These are phyloP conservation scores for Panthera uncia DNA, from an alignment of 2,113 vertebrate genomes.

Conservation along the genomic window DNA sequence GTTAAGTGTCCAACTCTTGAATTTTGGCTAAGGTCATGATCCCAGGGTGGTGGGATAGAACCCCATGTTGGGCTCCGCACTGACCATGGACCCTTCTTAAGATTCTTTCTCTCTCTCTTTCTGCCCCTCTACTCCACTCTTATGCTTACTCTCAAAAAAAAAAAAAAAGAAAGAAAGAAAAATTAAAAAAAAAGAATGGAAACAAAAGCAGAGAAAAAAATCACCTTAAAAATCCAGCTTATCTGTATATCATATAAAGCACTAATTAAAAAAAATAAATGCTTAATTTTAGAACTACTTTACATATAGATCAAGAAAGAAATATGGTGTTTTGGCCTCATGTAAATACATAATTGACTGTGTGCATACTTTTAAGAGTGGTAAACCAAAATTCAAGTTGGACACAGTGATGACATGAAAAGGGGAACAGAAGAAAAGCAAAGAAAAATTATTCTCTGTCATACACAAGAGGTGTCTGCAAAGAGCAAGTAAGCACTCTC, in stretches of 20 bases:
- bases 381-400: not conserved
- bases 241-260: not conserved
- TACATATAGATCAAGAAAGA: not conserved
- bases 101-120: too few relatives aligned
- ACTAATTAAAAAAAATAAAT: conserved; percentile 13
- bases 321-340: not conserved
- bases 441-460: not conserved
- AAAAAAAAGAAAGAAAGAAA: too few relatives aligned
- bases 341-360: not conserved
- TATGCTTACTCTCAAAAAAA: too few relatives aligned
- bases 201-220: not conserved
- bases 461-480: not conserved
- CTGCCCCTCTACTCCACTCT: too few relatives aligned
- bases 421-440: not conserved
- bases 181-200: not conserved
- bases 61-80: too few relatives aligned
- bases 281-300: not conserved
- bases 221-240: not conserved
- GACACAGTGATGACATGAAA: not conserved
- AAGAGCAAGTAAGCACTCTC: not conserved
- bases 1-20: too few relatives aligned
- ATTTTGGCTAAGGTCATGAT: too few relatives aligned
- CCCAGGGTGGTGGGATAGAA: too few relatives aligned
- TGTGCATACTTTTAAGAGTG: not conserved
- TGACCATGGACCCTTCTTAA: too few relatives aligned